A percentile compares a stretch with the other conserved stretches of the same genome.
Evolutionary conservation across 2,888 invertebrate genomes (phyloP).

Genomic region (Mesorhabditis spiculigera): DNA sequence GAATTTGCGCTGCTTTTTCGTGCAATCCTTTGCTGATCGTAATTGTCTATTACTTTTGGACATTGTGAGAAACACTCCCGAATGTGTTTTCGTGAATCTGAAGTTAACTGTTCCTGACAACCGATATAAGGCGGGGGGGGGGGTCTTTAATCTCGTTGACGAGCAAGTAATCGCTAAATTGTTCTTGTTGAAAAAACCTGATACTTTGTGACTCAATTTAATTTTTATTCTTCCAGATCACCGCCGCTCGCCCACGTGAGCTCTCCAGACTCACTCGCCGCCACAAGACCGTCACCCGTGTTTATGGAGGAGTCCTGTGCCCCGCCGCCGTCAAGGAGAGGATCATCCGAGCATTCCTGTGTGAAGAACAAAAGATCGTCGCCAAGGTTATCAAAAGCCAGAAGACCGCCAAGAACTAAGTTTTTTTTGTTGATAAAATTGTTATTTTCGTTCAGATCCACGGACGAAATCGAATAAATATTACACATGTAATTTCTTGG

Average conservation of each 20-base stretch:
- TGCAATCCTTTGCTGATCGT: too few relatives aligned
- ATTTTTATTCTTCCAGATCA: slow-evolving; percentile 66
- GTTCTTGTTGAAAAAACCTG: background rate
- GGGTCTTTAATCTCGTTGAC: background rate
- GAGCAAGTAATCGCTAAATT: background rate
- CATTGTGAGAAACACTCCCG: too few relatives aligned
- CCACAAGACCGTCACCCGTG: slow-evolving; percentile 92
- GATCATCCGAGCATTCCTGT: slow-evolving; percentile 94
- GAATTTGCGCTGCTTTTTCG: too few relatives aligned
- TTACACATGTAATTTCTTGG: too few relatives aligned
- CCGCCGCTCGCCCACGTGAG: slow-evolving; percentile 88
- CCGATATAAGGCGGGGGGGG: too few relatives aligned
- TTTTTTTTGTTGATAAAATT: slow-evolving; percentile 17
- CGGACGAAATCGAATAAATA: too few relatives aligned
- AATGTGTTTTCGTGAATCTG: too few relatives aligned
- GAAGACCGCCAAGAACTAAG: slow-evolving; percentile 36
- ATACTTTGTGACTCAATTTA: background rate
- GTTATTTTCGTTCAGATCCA: background rate
- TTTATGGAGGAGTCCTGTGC: slow-evolving; percentile 80
- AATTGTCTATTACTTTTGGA: too few relatives aligned
- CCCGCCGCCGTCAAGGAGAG: slow-evolving; percentile 62
- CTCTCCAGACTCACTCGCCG: slow-evolving; percentile 85
- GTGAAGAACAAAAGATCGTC: slow-evolving; percentile 98
- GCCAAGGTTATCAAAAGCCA: slow-evolving; percentile 92
- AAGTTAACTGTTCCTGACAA: too few relatives aligned